A percentile compares a stretch with the other conserved stretches of the same genome.
Evolutionary conservation across 2,797 vertebrate genomes (phyloP).

Genomic region (Leptoclinus maculatus): DNA sequence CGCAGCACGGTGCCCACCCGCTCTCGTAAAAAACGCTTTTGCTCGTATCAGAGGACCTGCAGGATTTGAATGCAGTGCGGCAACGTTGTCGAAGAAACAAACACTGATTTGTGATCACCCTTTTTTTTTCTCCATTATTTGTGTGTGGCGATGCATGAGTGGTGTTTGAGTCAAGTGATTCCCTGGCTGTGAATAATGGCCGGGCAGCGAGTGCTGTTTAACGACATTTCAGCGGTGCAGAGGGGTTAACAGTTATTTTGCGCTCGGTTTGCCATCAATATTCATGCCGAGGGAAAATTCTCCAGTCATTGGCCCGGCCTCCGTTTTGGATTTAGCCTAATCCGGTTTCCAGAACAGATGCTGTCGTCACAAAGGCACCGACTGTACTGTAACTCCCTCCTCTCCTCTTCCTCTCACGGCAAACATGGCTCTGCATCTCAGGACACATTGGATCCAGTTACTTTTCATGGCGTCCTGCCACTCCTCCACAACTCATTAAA

Average conservation of each 20-base stretch:
- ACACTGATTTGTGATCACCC: slow-evolving; percentile 30
- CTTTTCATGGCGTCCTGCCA: slow-evolving; percentile 52
- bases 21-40: slow-evolving; percentile 28
- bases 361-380: slow-evolving; percentile 38
- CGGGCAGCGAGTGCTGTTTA: slow-evolving; percentile 34
- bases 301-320: slow-evolving; percentile 53
- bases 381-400: slow-evolving; percentile 22
- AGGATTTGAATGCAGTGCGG: slow-evolving; percentile 19
- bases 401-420: slow-evolving; percentile 14
- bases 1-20: slow-evolving; percentile 43
- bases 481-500: slow-evolving; percentile 62
- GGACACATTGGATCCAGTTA: slow-evolving; percentile 46
- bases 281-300: slow-evolving; percentile 63
- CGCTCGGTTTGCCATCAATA: slow-evolving; percentile 67
- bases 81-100: slow-evolving; percentile 35
- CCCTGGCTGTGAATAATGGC: slow-evolving; percentile 47
- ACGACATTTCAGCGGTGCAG: slow-evolving; percentile 56
- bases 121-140: background rate
- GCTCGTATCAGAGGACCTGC: slow-evolving; percentile 23
- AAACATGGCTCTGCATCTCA: slow-evolving; percentile 51
- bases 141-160: slow-evolving; percentile 23
- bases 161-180: slow-evolving; percentile 60
- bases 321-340: slow-evolving; percentile 61
- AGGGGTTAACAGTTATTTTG: slow-evolving; percentile 71
- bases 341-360: slow-evolving; percentile 66